phyloP scores from a whole-genome alignment of 2,888 invertebrate genomes.

The Priocnemis perturbator region DNA sequence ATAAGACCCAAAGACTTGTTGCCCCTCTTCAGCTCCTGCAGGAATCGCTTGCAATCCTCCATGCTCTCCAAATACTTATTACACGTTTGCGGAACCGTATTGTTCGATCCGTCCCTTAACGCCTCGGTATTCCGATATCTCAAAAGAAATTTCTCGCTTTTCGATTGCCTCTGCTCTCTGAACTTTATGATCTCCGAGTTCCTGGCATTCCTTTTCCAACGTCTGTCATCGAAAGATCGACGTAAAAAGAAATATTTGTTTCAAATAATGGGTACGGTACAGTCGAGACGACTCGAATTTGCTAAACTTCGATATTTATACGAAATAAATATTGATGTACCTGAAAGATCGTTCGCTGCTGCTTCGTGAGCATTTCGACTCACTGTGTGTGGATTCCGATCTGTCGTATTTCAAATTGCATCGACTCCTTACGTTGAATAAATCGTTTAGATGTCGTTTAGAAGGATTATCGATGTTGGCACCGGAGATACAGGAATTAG shows the following conservation, averaged over 20 bases:
- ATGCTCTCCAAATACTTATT: constrained; percentile 38
- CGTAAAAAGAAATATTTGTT: too few species aligned
- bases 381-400: constrained; percentile 39
- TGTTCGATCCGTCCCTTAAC: neutral
- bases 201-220: neutral
- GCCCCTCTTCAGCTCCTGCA: constrained; percentile 40
- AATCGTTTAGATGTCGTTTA: constrained; percentile 41
- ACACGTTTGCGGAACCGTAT: constrained; percentile 8
- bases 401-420: constrained; percentile 11
- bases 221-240: neutral
- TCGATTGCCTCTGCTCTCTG: constrained; percentile 24
- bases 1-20: constrained; percentile 39
- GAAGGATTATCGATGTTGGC: constrained; percentile 38
- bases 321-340: constrained; percentile 25
- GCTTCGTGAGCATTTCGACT: constrained; percentile 43
- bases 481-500: constrained; percentile 39
- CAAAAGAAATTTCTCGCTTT: constrained; percentile 37
- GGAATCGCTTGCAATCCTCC: constrained; percentile 47
- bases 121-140: neutral
- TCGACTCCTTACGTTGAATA: constrained; percentile 49
- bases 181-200: constrained; percentile 13
- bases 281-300: too few species aligned
- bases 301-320: too few species aligned
- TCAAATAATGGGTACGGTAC: too few species aligned
- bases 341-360: constrained; percentile 43